Conservation (phyloP, 2,888 invertebrate genomes). For the Lottia scabra region DNA sequence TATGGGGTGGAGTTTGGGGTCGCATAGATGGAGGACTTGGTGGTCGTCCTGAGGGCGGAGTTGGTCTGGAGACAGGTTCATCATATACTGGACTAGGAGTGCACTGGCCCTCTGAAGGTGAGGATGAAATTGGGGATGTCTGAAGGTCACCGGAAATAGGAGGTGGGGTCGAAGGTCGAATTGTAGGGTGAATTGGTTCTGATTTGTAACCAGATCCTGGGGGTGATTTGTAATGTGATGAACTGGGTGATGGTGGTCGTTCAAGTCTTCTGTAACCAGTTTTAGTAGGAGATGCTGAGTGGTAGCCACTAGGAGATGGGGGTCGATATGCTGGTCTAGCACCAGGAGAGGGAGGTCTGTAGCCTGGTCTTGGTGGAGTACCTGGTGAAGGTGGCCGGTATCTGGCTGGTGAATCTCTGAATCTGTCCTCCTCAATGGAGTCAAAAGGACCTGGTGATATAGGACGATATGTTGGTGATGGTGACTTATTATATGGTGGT, state of each 20-base stretch:
- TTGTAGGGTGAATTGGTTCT: background rate
- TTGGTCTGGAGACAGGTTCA: background rate
- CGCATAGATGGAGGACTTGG: slow-evolving; percentile 2
- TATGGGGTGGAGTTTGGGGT: background rate
- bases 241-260: slow-evolving; percentile 5
- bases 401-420: slow-evolving; percentile 8
- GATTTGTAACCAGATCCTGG: background rate
- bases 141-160: background rate
- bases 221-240: background rate
- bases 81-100: background rate
- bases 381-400: slow-evolving; percentile 4
- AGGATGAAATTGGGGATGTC: background rate
- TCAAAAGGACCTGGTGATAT: slow-evolving; percentile 11
- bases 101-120: background rate
- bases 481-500: slow-evolving; percentile 7
- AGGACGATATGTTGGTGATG: slow-evolving; percentile 25
- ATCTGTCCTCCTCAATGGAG: background rate
- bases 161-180: background rate
- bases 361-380: slow-evolving; percentile 4
- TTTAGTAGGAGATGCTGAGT: slow-evolving; percentile 11
- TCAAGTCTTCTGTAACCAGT: no score
- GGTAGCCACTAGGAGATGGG: slow-evolving; percentile 28
- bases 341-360: background rate
- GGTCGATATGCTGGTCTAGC: background rate
- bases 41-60: background rate